Evolutionary conservation across 2,888 invertebrate species (phyloP).

Genomic region (Thalpophila matura): DNA sequence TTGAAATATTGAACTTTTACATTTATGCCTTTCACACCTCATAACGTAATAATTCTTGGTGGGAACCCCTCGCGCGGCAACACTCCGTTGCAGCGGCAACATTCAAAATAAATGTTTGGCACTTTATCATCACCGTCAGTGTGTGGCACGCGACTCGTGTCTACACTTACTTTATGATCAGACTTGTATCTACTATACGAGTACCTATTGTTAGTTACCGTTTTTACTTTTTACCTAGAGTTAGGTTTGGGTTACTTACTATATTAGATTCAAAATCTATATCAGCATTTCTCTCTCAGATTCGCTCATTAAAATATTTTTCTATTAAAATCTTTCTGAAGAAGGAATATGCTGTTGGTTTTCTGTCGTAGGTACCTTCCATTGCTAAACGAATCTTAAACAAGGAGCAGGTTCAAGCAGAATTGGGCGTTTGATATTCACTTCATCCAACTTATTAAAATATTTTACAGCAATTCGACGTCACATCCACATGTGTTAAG

Average conservation of each 20-base stretch:
- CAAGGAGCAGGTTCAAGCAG: no score
- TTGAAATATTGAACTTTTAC: constrained; percentile 90
- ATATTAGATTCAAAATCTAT: no score
- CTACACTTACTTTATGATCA: constrained; percentile 65
- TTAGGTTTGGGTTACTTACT: no score
- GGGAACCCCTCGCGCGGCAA: constrained; percentile 81
- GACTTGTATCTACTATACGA: constrained; percentile 56
- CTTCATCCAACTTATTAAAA: constrained; percentile 34
- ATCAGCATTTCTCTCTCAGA: no score
- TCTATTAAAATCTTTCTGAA: no score
- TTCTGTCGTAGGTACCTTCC: neutral
- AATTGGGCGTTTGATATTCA: neutral
- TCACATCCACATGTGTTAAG: constrained; percentile 63
- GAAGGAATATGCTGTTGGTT: neutral
- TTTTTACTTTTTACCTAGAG: neutral
- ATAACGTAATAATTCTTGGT: constrained; percentile 90
- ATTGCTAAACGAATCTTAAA: neutral
- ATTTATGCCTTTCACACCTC: constrained; percentile 90
- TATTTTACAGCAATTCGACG: constrained; percentile 38
- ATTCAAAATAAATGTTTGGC: constrained; percentile 90
- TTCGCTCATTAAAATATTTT: no score
- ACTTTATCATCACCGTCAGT: constrained; percentile 82
- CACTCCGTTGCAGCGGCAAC: constrained; percentile 87
- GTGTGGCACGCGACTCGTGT: constrained; percentile 69
- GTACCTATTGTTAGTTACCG: neutral